These are phyloP conservation scores for Melinaea marsaeus DNA, from an alignment of 2,888 invertebrate genomes.

Conservation along the genomic window DNA sequence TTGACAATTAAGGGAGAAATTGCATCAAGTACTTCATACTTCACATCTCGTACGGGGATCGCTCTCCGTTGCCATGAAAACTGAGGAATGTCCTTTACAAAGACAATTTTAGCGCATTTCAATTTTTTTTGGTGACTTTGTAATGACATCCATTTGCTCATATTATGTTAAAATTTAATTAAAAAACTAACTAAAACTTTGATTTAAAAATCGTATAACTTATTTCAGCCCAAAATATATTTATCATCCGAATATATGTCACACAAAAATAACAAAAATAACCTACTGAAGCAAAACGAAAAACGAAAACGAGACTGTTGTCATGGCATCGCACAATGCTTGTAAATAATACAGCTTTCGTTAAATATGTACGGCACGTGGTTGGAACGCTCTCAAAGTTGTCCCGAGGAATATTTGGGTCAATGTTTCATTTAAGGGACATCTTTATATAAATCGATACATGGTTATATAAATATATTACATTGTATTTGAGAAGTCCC, in stretches of 20 bases:
- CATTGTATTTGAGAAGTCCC: neutral
- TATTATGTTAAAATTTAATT: too few relatives aligned
- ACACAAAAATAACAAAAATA: neutral
- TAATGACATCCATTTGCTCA: too few relatives aligned
- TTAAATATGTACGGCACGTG: slow-evolving; percentile 22
- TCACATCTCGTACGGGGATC: slow-evolving; percentile 22
- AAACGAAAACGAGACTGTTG: slow-evolving; percentile 28
- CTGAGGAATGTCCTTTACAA: slow-evolving; percentile 31
- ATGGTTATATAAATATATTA: neutral
- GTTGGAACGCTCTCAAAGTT: slow-evolving; percentile 9
- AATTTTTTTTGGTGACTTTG: too few relatives aligned
- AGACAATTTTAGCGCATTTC: slow-evolving; percentile 10
- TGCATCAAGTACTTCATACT: slow-evolving; percentile 20
- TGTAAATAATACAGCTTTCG: slow-evolving; percentile 31
- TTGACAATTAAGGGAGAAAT: slow-evolving; percentile 23
- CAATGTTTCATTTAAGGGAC: slow-evolving; percentile 13
- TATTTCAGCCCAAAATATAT: too few relatives aligned
- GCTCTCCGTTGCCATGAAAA: slow-evolving; percentile 40
- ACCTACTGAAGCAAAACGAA: neutral
- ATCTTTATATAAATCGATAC: neutral
- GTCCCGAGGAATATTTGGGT: slow-evolving; percentile 12
- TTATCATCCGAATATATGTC: too few relatives aligned
- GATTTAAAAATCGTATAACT: too few relatives aligned
- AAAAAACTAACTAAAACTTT: too few relatives aligned
- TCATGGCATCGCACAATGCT: slow-evolving; percentile 33